Conservation (phyloP, 2,113 vertebrate species). For the Nibea coibor region DNA sequence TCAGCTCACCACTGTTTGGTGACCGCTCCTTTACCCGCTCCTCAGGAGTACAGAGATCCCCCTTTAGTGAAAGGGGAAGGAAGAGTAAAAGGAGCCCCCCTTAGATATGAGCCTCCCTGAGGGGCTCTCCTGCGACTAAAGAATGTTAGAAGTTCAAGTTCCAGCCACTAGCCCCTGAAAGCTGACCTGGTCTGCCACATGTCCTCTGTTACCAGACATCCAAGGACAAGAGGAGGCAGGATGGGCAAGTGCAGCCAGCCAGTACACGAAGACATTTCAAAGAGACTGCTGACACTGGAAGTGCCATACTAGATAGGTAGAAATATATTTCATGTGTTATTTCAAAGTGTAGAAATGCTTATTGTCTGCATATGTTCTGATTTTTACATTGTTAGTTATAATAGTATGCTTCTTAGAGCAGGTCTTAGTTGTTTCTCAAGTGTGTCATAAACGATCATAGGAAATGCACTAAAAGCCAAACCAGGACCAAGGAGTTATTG, state of each 20-base stretch:
- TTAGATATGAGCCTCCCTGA: slow-evolving; percentile 73
- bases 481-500: neutral
- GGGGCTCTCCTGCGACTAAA: slow-evolving; percentile 65
- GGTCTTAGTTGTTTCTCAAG: neutral
- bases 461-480: neutral
- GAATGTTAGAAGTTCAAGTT: slow-evolving; percentile 79
- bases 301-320: neutral
- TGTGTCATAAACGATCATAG: neutral
- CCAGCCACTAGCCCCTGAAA: slow-evolving; percentile 79
- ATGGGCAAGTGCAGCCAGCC: slow-evolving; percentile 21
- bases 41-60: slow-evolving; percentile 39
- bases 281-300: slow-evolving; percentile 20
- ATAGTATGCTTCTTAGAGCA: neutral
- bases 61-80: slow-evolving; percentile 51
- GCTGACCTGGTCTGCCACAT: slow-evolving; percentile 72
- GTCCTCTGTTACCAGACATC: slow-evolving; percentile 76
- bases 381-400: neutral
- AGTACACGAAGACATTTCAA: neutral
- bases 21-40: slow-evolving; percentile 52
- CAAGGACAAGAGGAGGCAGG: slow-evolving; percentile 69
- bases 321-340: neutral
- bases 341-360: neutral
- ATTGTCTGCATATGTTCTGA: neutral
- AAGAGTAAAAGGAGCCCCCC: slow-evolving; percentile 74
- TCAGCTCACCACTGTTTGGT: slow-evolving; percentile 37